A percentile compares a stretch with the other conserved stretches of the same genome.
Evolutionary conservation across 2,888 invertebrate species (phyloP).

Genomic region (Drosophila setosimentum): DNA sequence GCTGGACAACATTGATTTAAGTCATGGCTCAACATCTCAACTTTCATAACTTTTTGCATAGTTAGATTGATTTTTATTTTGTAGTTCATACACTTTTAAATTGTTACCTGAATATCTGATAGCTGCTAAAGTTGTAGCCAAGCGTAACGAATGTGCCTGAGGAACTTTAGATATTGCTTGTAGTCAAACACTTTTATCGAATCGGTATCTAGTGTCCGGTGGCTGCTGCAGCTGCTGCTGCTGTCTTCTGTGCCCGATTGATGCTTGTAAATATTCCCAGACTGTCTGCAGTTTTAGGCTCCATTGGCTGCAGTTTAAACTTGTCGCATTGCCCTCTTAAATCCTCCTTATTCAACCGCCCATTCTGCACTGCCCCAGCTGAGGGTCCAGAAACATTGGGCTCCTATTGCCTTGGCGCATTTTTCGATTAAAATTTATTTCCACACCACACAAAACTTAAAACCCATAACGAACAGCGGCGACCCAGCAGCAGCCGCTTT

Average conservation of each 20-base stretch:
- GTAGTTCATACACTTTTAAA: not conserved
- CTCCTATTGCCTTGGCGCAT: conserved; percentile 71
- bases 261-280: conserved; percentile 29
- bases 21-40: not conserved
- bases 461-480: conserved; percentile 72
- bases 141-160: not conserved
- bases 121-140: conserved; percentile 1
- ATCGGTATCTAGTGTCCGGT: conserved; percentile 7
- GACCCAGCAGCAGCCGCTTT: conserved; percentile 8
- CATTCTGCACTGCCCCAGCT: not conserved
- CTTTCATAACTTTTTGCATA: not conserved
- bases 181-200: conserved; percentile 2
- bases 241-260: conserved; percentile 21
- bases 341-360: not conserved
- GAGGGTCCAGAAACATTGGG: conserved; percentile 14
- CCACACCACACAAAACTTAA: conserved; percentile 80
- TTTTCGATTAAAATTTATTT: conserved; percentile 80
- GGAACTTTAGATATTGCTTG: not conserved
- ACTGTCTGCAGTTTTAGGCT: conserved; percentile 46
- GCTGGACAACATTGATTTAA: not conserved
- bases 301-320: conserved; percentile 30
- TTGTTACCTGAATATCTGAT: not conserved
- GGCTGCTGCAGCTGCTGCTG: not conserved
- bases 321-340: conserved; percentile 39
- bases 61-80: not conserved